Evolutionary conservation across 2,797 vertebrate genomes (phyloP).

Genomic region (Anguilla anguilla): DNA sequence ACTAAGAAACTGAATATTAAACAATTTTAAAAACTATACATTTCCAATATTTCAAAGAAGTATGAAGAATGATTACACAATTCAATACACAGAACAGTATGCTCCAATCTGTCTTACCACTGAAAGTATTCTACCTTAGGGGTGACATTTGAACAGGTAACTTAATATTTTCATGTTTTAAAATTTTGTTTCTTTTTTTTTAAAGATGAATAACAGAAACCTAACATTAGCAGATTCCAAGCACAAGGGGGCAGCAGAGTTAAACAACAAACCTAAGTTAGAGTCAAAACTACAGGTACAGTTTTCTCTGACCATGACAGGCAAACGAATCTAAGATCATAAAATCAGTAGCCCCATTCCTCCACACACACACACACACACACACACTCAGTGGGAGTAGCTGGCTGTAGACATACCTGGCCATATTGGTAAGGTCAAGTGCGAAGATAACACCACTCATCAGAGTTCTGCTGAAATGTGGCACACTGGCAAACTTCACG

Average conservation of each 20-base stretch:
- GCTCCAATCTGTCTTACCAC: background rate
- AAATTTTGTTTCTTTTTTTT: background rate
- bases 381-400: background rate
- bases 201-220: background rate
- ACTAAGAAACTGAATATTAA: no score
- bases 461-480: background rate
- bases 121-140: background rate
- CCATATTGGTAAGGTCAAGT: background rate
- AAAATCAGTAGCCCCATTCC: background rate
- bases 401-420: background rate
- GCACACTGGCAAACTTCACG: background rate
- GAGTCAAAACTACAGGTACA: background rate
- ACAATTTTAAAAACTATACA: background rate
- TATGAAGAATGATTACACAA: background rate
- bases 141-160: background rate
- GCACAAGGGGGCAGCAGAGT: slow-evolving; percentile 13
- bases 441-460: background rate
- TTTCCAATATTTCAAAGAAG: background rate
- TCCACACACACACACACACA: background rate
- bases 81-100: background rate
- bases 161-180: background rate
- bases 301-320: background rate
- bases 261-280: background rate
- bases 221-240: background rate
- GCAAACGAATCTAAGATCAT: background rate